phyloP scores from a whole-genome alignment of 1,140 invertebrate genomes.

The Bilobella aurantiaca region DNA sequence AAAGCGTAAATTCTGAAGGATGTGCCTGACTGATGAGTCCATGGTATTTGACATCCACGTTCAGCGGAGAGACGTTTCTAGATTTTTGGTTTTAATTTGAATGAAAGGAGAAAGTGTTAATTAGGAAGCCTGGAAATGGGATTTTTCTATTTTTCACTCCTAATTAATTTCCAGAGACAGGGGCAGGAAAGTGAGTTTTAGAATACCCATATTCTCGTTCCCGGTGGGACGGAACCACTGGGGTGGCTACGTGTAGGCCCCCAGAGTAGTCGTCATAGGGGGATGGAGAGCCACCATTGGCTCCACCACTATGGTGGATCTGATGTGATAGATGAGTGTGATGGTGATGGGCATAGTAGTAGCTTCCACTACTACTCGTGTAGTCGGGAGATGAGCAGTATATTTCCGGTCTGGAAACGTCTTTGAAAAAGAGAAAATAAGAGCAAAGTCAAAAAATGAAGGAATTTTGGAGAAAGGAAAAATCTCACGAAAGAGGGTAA shows the following conservation, averaged over 20 bases:
- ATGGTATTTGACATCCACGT: neutral
- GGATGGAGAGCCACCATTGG: neutral
- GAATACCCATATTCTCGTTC: slow-evolving; percentile 1
- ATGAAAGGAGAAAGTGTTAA: slow-evolving; percentile 4
- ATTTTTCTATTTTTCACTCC: neutral
- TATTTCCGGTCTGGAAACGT: slow-evolving; percentile 5
- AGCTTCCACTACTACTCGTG: neutral
- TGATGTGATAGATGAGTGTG: too few species aligned
- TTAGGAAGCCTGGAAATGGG: neutral
- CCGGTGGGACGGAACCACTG: neutral
- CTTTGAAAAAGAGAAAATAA: neutral
- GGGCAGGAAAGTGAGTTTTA: too few species aligned
- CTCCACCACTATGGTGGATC: neutral
- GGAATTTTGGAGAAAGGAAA: too few species aligned
- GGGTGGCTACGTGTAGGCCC: too few species aligned
- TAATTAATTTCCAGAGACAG: too few species aligned
- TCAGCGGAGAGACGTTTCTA: neutral
- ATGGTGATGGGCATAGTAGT: neutral
- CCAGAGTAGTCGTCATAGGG: neutral
- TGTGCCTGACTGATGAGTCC: neutral
- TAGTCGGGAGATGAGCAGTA: slow-evolving; percentile 1
- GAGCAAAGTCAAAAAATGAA: neutral
- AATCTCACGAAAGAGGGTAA: too few species aligned
- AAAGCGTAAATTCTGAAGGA: neutral
- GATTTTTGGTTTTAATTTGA: neutral